These are phyloP conservation scores for Chelidonichthys spinosus DNA, from an alignment of 2,797 vertebrate species.

Conservation along the genomic window DNA sequence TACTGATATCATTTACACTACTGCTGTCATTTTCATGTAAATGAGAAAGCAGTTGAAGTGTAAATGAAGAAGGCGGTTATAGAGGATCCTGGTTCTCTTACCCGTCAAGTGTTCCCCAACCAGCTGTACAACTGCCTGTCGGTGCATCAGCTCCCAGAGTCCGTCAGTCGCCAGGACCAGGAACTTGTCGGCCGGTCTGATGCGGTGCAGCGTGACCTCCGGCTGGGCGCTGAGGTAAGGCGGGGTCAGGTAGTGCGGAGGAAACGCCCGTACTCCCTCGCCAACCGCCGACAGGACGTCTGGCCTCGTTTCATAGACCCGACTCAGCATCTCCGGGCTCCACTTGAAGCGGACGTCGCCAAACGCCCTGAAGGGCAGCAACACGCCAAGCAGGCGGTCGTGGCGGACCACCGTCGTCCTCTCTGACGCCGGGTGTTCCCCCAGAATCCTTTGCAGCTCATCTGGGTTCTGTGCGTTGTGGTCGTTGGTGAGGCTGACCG, in stretches of 20 bases:
- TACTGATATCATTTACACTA: too few species aligned
- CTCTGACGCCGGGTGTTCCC: conserved; percentile 71
- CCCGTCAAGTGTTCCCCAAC: conserved; percentile 74
- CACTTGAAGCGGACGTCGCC: conserved; percentile 80
- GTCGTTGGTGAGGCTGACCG: conserved; percentile 71
- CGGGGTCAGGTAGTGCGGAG: conserved; percentile 73
- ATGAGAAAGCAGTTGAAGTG: neutral
- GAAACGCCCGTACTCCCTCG: conserved; percentile 44
- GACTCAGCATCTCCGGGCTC: conserved; percentile 71
- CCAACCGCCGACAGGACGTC: conserved; percentile 45
- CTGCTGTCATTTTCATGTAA: neutral
- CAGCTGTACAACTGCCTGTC: conserved; percentile 73
- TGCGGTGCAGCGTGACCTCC: conserved; percentile 65
- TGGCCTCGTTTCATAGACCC: conserved; percentile 56
- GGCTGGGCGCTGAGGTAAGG: conserved; percentile 78
- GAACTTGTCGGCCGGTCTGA: conserved; percentile 76
- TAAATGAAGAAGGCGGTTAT: too few species aligned
- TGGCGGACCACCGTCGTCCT: conserved; percentile 71
- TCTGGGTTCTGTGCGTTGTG: conserved; percentile 79
- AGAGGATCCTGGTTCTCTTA: conserved; percentile 28
- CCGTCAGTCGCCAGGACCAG: conserved; percentile 78
- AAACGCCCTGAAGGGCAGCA: conserved; percentile 80
- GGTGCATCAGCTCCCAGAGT: conserved; percentile 81
- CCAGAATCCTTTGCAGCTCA: conserved; percentile 72
- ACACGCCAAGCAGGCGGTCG: conserved; percentile 75